Evolutionary conservation across 2,797 vertebrate species (phyloP).

Genomic region (Salarias fasciatus): DNA sequence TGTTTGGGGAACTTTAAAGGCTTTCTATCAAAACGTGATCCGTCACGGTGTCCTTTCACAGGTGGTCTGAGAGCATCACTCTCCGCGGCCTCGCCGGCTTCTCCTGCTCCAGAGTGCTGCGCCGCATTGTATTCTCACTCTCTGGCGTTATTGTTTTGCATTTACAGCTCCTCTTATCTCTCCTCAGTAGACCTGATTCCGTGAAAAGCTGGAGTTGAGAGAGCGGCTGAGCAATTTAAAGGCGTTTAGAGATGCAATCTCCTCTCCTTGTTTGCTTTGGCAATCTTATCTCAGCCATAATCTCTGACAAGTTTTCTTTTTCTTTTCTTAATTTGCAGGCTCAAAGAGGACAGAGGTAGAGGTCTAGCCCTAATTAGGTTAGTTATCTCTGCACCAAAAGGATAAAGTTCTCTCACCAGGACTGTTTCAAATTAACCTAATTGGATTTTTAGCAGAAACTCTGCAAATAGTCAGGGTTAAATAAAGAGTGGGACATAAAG

Average conservation of each 20-base stretch:
- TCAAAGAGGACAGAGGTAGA: constrained; percentile 74
- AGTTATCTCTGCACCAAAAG: constrained; percentile 81
- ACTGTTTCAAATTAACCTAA: constrained; percentile 83
- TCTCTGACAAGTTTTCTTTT: constrained; percentile 78
- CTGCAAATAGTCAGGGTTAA: constrained; percentile 77
- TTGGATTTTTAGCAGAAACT: constrained; percentile 83
- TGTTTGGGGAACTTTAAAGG: constrained; percentile 62
- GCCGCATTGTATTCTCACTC: too few species aligned
- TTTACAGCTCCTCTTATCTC: constrained; percentile 11
- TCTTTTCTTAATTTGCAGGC: constrained; percentile 74
- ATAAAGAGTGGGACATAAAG: constrained; percentile 73
- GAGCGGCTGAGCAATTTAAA: constrained; percentile 57
- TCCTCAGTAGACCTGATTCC: constrained; percentile 10
- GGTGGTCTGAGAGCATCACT: constrained; percentile 54
- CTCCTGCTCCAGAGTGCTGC: neutral
- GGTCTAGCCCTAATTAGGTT: constrained; percentile 83
- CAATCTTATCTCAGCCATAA: constrained; percentile 80
- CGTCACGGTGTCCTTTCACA: constrained; percentile 67
- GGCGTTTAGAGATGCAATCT: constrained; percentile 65
- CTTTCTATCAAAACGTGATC: constrained; percentile 65
- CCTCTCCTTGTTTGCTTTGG: constrained; percentile 71
- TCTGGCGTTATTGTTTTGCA: too few species aligned
- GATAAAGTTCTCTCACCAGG: constrained; percentile 79
- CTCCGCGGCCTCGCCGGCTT: neutral
- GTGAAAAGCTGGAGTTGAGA: constrained; percentile 52